Evolutionary conservation across 2,797 vertebrate species (phyloP), one percentile per base, ranked within the genome.

Genomic region (Apogon talboti): DNA sequence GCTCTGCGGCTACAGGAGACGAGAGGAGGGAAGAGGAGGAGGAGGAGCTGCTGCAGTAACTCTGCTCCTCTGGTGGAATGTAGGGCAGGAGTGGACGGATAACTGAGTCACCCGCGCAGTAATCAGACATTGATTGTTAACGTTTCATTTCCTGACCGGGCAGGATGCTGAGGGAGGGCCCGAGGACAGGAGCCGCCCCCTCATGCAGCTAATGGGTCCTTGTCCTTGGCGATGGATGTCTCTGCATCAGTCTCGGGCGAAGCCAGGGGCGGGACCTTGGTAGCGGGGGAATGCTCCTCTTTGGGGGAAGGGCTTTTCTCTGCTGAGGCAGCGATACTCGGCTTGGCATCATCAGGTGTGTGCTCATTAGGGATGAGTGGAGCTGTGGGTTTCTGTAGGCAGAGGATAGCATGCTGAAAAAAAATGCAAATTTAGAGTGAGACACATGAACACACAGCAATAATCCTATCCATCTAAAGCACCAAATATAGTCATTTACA

Each of bases 301-400:
- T 69, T 82, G 15, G 84, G 71, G 68, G 85, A 76, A 70, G 81
- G 11, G 71, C 19, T 83, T 47, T 83, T 87, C 71, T 89, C 84
- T 14, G 78, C 70, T 33, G 83, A 68, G 54, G 71, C 66, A 1
- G 81, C 86, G 6, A 92, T 86, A 80, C 87, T 82, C 1, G 89
- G 87, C 74, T 92, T 93, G 68, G 84, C 84, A 4, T 94, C 93
- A 0, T 94, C 94, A 14, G 93, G 91, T 7, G 93, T 92, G 82
- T 93, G 93, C 57, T 95, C 93, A 7, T 94, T 94, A 47, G 90
- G 90, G 81, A 95, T 94, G 74, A 94, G 90, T 0, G 93, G 93
- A 60, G 93, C 91, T 3, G 90, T 92, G 79, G 91, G 89, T 93
- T 93, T 95, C 93, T 95, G 91, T 15, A 73, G 60, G 56, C 46